These are phyloP conservation scores for Nixonia krombeini DNA, from an alignment of 1,140 invertebrate genomes.

Conservation along the genomic window DNA sequence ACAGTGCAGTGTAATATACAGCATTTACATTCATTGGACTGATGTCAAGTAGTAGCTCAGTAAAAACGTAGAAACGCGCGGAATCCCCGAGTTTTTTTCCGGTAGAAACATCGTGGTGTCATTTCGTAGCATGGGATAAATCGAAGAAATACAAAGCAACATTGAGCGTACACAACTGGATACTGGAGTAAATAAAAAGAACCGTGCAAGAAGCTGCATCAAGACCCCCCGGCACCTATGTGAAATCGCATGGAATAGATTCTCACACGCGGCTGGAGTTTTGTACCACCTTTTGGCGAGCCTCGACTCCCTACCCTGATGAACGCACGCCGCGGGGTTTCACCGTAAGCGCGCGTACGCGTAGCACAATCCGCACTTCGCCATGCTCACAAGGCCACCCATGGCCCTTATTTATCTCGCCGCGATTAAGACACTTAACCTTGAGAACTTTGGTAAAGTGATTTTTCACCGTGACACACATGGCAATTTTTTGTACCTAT, in stretches of 20 bases:
- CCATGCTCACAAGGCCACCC: conserved; percentile 54
- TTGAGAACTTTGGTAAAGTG: neutral
- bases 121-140: too few species aligned
- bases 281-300: conserved; percentile 62
- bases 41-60: too few species aligned
- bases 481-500: too few species aligned
- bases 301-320: conserved; percentile 45
- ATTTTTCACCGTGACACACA: too few species aligned
- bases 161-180: too few species aligned
- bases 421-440: conserved; percentile 49
- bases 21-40: too few species aligned
- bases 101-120: too few species aligned
- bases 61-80: too few species aligned
- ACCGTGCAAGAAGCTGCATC: conserved; percentile 17
- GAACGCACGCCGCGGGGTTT: conserved; percentile 40
- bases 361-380: conserved; percentile 13
- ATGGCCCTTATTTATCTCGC: conserved; percentile 63
- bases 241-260: conserved; percentile 68
- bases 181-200: conserved; percentile 7
- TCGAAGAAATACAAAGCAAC: too few species aligned
- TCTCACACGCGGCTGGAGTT: conserved; percentile 67
- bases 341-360: conserved; percentile 31
- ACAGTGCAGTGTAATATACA: too few species aligned
- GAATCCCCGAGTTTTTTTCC: too few species aligned
- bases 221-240: conserved; percentile 57